A percentile compares a stretch with the other conserved stretches of the same genome.
phyloP scores from a whole-genome alignment of 2,797 vertebrate species.

The Anguilla marmorata region DNA sequence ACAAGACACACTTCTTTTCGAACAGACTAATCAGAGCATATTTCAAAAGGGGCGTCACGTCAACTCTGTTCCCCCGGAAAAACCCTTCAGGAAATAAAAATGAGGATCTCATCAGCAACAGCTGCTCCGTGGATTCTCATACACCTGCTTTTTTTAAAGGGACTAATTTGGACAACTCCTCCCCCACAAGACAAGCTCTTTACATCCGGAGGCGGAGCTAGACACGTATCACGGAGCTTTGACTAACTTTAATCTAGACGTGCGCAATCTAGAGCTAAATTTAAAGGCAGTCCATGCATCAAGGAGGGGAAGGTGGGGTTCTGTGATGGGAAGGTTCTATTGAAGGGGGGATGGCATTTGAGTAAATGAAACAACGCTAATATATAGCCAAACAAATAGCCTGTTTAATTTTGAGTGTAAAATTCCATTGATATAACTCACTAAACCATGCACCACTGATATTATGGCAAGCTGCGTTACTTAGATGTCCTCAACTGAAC shows the following conservation, averaged over 20 bases:
- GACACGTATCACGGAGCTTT: not conserved
- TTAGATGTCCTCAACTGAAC: not conserved
- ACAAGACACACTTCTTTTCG: slow-evolving; percentile 53
- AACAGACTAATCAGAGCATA: slow-evolving; percentile 57
- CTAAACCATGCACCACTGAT: not conserved
- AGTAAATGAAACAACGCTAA: not conserved
- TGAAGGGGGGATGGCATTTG: not conserved
- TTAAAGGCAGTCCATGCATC: slow-evolving; percentile 3
- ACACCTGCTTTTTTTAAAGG: slow-evolving; percentile 42
- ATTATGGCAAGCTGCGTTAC: not conserved
- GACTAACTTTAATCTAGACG: slow-evolving; percentile 6
- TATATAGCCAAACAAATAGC: not conserved
- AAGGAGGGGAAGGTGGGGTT: not conserved
- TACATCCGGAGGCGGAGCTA: not conserved
- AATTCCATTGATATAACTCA: slow-evolving; percentile 3
- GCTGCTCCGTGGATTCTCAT: not conserved
- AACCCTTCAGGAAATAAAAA: slow-evolving; percentile 56
- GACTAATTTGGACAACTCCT: slow-evolving; percentile 49
- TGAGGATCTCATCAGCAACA: slow-evolving; percentile 56
- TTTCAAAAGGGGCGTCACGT: slow-evolving; percentile 57
- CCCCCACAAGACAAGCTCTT: not conserved
- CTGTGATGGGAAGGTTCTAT: not conserved
- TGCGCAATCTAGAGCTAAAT: slow-evolving; percentile 17
- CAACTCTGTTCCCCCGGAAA: slow-evolving; percentile 54
- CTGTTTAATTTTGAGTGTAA: not conserved